Evolutionary conservation across 2,888 invertebrate species (phyloP).

Genomic region (Drosophila kanekoi): DNA sequence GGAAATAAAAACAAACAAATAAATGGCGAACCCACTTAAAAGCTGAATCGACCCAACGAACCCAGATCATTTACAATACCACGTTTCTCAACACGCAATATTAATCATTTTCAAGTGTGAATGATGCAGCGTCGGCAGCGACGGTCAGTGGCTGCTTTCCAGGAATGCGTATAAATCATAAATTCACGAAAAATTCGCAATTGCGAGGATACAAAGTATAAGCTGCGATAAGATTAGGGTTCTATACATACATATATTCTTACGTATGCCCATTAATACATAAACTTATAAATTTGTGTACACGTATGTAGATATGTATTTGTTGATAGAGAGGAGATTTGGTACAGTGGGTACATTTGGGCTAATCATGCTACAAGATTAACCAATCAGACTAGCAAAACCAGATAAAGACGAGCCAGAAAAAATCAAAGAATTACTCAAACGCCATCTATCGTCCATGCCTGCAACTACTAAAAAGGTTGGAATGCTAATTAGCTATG

Average conservation of each 20-base stretch:
- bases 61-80: slow-evolving; percentile 53
- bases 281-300: neutral
- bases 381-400: neutral
- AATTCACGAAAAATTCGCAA: slow-evolving; percentile 45
- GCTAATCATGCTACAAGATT: slow-evolving; percentile 23
- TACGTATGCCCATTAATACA: neutral
- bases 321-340: neutral
- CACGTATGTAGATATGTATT: neutral
- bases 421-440: slow-evolving; percentile 7
- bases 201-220: slow-evolving; percentile 33
- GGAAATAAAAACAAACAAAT: slow-evolving; percentile 52
- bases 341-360: neutral
- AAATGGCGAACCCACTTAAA: slow-evolving; percentile 38
- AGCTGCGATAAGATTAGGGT: slow-evolving; percentile 32
- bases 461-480: neutral
- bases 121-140: slow-evolving; percentile 37
- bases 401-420: too few species aligned
- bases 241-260: slow-evolving; percentile 5
- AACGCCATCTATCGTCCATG: slow-evolving; percentile 42
- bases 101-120: slow-evolving; percentile 17
- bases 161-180: slow-evolving; percentile 67
- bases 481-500: slow-evolving; percentile 55
- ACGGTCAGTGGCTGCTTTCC: slow-evolving; percentile 34
- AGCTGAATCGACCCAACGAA: slow-evolving; percentile 24
- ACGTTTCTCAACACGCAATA: slow-evolving; percentile 15